Base-by-base conservation (phyloP, 1,140 invertebrate species). In the Dinoponera quadriceps region DNA sequence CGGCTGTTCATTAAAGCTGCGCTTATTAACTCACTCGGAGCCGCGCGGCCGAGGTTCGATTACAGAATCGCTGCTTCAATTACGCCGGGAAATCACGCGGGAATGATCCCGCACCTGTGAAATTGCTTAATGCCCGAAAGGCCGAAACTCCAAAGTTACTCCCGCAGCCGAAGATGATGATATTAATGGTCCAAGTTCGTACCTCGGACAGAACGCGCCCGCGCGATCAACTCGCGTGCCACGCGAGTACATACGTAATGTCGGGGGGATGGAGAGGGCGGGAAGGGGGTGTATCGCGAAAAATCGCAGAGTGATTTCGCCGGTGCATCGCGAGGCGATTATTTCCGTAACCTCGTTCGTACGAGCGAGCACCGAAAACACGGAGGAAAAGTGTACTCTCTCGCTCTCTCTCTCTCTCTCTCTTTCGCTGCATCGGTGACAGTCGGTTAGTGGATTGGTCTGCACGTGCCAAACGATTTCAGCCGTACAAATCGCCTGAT, bases 111-210 rank as follows among this genome's bases (percentile, higher is more conserved):
- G 20, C 62, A 66, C 48, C 49, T 55, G 49, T 38, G 63, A 78
- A 48, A 78, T 78, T 22, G 75, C 22, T 78, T 78, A 69, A 65
- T 44, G 63, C 49, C 69, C 49, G 55, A 78, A 78, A 69, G 63
- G 44, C 22, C 75, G 33, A 69, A 11, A 44, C 49, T 69, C 33
- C 33, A 9, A 69, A 78, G 22, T 78, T 78, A 77, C 62, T 62
- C 29, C 29, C 18, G 33, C 49, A 25, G 38, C 33, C 27, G 29
- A 78, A 18, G 51, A 44, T 3, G 49, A 54, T 54, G 49, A 69
- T 78, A 78, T 78, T 78, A 78, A 78, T 68, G 51, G 33, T 20
- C 63, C 9, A 78, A 78, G 63, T 78, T 78, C 18, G 33, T 9
- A 9, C 27, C 11, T 22, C 49, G 29, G 38, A 20, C 20, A 73